Evolutionary conservation across 2,113 vertebrate genomes (phyloP), one percentile per base, ranked within the genome.

Genomic region (Corydoras sp.): DNA sequence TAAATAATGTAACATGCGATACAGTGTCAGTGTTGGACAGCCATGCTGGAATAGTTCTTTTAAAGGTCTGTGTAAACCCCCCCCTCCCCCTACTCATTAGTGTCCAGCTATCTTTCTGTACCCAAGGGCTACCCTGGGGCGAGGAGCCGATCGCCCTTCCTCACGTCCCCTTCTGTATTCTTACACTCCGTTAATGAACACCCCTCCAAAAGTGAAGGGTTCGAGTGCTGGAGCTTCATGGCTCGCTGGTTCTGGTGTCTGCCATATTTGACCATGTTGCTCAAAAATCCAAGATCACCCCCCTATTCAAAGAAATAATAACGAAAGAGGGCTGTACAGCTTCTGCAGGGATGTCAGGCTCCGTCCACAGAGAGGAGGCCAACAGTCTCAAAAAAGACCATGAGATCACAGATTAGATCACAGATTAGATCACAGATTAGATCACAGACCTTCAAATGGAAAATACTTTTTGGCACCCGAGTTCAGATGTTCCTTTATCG

Each of bases 21-120:
- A 74, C 74, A 63, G 71, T 48, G 58, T 71, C 76, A 74, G 24
- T 63, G 72, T 73, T 69, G 81, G 76, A 82, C 80, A 84, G 74
- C 18, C 18, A 24, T 75, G 61, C 71, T 76, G 79, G 78, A 77
- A 4, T 43, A 5, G 35, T 43, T 43, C 35, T 43, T 43, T 43
- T 43, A 43, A 43, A 5, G 35, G 4, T 43, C 35, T 43, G 35
- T 13, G 32, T n/a, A 61, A 29, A 15, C 62, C 55, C 62, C 49
- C 43, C 49, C 53, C 63, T 62, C 62, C 65, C 63, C 14, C 10
- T 59, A 76, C 61, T 80, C 78, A 77, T 78, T 78, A 75, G 65
- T 53, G 49, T 54, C 61, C 13, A 56, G 29, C 65, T 69, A 78
- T 73, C 77, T 75, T 73, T 79, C 73, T 79, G 61, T 56, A 72